These are phyloP conservation scores for Centropristis striata DNA, from an alignment of 2,113 vertebrate species.

Conservation along the genomic window DNA sequence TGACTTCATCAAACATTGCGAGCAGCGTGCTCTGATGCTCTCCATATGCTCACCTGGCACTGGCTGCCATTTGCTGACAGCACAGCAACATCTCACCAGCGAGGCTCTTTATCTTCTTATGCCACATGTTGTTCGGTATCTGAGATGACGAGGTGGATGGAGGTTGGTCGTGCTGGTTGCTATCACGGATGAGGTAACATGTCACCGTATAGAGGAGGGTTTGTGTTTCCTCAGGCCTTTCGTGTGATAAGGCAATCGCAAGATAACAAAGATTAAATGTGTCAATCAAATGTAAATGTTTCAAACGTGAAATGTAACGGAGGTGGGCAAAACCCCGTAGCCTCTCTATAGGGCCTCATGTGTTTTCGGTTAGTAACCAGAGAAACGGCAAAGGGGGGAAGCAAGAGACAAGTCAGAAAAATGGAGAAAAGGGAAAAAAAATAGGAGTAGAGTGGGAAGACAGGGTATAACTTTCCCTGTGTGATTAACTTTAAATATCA, in stretches of 20 bases:
- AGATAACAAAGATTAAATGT: constrained; percentile 28
- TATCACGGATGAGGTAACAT: constrained; percentile 23
- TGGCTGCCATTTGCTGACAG: constrained; percentile 48
- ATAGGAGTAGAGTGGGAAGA: constrained; percentile 23
- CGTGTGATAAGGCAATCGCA: background rate
- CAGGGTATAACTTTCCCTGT: constrained; percentile 8
- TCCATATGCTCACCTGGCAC: constrained; percentile 73
- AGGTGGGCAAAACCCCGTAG: background rate
- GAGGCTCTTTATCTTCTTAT: constrained; percentile 59
- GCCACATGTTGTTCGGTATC: constrained; percentile 48
- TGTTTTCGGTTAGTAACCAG: constrained; percentile 53
- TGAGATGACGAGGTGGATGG: constrained; percentile 23
- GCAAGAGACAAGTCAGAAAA: constrained; percentile 17
- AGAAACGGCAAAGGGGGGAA: constrained; percentile 26
- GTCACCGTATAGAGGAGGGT: background rate
- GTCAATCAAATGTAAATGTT: constrained; percentile 32
- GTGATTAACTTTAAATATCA: constrained; percentile 57
- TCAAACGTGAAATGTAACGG: background rate
- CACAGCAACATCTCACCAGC: constrained; percentile 41
- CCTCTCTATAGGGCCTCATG: constrained; percentile 16
- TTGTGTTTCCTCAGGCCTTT: constrained; percentile 22
- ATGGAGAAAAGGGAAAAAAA: background rate
- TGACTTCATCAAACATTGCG: constrained; percentile 74
- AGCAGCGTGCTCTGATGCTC: constrained; percentile 65
- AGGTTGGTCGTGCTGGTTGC: constrained; percentile 9